Conservation (phyloP, 2,113 vertebrate genomes). For the Reinhardtius hippoglossoides region DNA sequence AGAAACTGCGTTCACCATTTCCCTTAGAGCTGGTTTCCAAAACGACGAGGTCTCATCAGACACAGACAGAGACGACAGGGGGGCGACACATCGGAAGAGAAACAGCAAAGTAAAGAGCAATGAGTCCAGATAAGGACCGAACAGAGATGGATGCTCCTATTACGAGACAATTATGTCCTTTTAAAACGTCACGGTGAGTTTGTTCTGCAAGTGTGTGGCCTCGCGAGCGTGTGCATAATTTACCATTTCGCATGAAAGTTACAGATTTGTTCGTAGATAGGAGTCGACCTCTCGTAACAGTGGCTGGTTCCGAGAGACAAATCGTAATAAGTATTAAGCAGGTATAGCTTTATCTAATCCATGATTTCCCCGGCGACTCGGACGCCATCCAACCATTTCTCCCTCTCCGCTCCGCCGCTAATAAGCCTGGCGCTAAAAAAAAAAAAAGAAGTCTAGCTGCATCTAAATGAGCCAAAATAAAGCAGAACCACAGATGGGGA, state of each 20-base stretch:
- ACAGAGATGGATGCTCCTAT: slow-evolving; percentile 42
- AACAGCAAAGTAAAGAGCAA: slow-evolving; percentile 37
- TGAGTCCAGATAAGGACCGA: slow-evolving; percentile 42
- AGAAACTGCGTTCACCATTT: slow-evolving; percentile 17
- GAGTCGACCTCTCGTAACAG: neutral
- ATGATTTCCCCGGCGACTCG: slow-evolving; percentile 56
- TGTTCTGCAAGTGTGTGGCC: too few species aligned
- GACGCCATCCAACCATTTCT: slow-evolving; percentile 27
- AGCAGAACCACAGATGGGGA: slow-evolving; percentile 49
- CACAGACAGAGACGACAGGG: slow-evolving; percentile 38
- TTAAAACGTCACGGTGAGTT: too few species aligned
- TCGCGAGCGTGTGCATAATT: neutral
- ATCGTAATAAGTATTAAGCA: slow-evolving; percentile 15
- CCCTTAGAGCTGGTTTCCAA: slow-evolving; percentile 8
- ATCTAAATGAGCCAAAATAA: slow-evolving; percentile 38
- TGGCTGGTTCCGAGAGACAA: neutral
- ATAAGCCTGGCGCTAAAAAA: slow-evolving; percentile 43
- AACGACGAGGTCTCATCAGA: slow-evolving; percentile 42
- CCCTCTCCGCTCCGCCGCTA: slow-evolving; percentile 23
- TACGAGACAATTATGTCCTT: slow-evolving; percentile 36
- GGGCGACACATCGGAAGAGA: slow-evolving; percentile 43
- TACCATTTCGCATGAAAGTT: slow-evolving; percentile 2
- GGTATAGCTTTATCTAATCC: slow-evolving; percentile 43
- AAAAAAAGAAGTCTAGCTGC: slow-evolving; percentile 12
- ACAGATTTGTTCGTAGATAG: neutral